These are phyloP conservation scores for Phortica magna DNA, from an alignment of 2,888 invertebrate species.

Conservation along the genomic window DNA sequence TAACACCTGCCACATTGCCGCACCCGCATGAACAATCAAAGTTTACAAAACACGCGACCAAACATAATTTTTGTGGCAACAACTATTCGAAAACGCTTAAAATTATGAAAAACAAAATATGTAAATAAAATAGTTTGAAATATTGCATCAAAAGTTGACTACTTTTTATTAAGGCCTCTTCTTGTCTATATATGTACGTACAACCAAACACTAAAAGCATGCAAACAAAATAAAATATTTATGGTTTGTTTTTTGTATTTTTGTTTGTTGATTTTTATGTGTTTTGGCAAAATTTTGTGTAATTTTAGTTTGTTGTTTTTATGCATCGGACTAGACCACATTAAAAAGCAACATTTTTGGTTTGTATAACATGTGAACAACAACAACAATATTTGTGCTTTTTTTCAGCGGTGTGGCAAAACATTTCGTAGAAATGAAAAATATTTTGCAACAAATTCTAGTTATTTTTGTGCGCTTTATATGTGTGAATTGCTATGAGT, in stretches of 20 bases:
- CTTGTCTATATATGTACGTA: too few species aligned
- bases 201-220: slow-evolving; percentile 6
- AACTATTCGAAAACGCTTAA: slow-evolving; percentile 7
- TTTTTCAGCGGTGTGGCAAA: not conserved
- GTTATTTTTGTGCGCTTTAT: not conserved
- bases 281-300: not conserved
- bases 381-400: not conserved
- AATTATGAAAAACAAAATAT: not conserved
- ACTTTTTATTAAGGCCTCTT: not conserved
- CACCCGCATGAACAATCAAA: not conserved
- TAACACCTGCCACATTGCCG: not conserved
- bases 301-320: not conserved
- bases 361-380: not conserved
- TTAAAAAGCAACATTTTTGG: slow-evolving; percentile 21
- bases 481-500: not conserved
- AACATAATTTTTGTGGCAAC: not conserved
- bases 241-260: not conserved
- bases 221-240: slow-evolving; percentile 25
- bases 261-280: not conserved
- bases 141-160: not conserved
- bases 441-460: slow-evolving; percentile 3
- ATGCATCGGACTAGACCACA: slow-evolving; percentile 6
- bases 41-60: not conserved
- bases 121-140: not conserved
- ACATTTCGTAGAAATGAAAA: not conserved